Evolutionary conservation across 2,113 vertebrate genomes (phyloP), one percentile per base, ranked within the genome.

Genomic region (Paralichthys olivaceus): DNA sequence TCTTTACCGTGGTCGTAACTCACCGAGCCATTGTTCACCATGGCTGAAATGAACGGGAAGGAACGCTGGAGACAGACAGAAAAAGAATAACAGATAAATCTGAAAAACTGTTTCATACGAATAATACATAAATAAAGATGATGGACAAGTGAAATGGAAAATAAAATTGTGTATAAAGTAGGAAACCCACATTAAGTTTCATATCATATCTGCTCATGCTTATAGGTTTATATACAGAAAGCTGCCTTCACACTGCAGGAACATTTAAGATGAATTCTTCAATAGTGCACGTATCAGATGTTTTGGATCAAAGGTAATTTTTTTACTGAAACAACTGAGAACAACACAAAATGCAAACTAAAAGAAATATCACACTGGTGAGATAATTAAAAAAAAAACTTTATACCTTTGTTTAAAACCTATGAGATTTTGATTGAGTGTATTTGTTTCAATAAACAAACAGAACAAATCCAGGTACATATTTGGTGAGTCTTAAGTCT

Each of bases 11-110:
- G 98, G 80, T 99, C 98, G 0, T 99, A 99, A 0, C 87, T 93
- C 93, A 97, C 87, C 3, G 98, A 95, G 80, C 98, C 98, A 3
- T 99, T 99, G 93, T 96, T 99, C 77, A 99, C 96, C 98, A 98
- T 99, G 9, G 96, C 97, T 0, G 96, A 99, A 83, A 99, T 96
- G 63, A 95, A 99, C 0, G 98, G 98, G 93, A 99, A 99, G 45
- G 97, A 95, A 0, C 96, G 96, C 98, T 99, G 91, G 1, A 0
- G 32, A 63, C 69, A 40, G 20, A 63, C n/a, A 25, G 15, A 22
- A 19, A 14, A 25, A 11, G 4, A 12, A 34, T 64, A 11, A 8
- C 1, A 1, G 37, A 40, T 40, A 1, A 12, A 13, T 22, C 37
- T 28, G 5, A 29, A 15, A 15, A 28, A 56, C 1, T 14, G 25